phyloP scores from a whole-genome alignment of 2,888 invertebrate species.

The Lycia hirtaria region DNA sequence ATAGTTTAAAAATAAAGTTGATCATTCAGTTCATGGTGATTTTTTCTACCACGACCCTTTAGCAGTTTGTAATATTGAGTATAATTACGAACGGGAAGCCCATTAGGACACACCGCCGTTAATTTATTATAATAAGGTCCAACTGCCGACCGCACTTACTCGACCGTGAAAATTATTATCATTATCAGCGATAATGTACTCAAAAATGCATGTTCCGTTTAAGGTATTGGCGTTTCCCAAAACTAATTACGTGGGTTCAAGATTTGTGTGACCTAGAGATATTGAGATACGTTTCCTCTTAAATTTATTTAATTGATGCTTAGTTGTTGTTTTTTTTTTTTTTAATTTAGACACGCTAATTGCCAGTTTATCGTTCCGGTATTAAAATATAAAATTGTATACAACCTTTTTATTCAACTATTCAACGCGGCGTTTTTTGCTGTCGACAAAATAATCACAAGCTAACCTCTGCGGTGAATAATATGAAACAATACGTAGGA shows the following conservation, averaged over 20 bases:
- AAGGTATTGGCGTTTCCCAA: conserved; percentile 24
- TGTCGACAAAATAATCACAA: conserved; percentile 54
- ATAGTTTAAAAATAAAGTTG: too few relatives aligned
- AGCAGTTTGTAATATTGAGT: conserved; percentile 68
- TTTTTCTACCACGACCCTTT: conserved; percentile 65
- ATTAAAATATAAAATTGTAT: conserved; percentile 17
- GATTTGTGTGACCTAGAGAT: conserved; percentile 10
- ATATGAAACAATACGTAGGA: conserved; percentile 58
- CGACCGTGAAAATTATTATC: conserved; percentile 81
- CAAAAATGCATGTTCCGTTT: conserved; percentile 41
- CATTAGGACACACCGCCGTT: conserved; percentile 76
- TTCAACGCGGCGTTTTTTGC: conserved; percentile 53
- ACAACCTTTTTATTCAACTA: conserved; percentile 14
- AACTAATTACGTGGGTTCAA: conserved; percentile 14
- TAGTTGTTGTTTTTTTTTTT: too few relatives aligned
- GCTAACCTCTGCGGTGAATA: conserved; percentile 59
- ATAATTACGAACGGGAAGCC: conserved; percentile 71
- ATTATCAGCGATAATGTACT: conserved; percentile 67
- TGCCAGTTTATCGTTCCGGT: not conserved
- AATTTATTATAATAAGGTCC: conserved; percentile 82
- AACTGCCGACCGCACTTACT: conserved; percentile 74
- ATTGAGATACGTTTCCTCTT: not conserved
- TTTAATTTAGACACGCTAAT: conserved; percentile 1
- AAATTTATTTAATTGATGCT: not conserved
- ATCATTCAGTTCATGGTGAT: conserved; percentile 30